Conservation (phyloP, 30 jellyfish, hydroid and myxozoan species). For the Aurelia coerulea region DNA sequence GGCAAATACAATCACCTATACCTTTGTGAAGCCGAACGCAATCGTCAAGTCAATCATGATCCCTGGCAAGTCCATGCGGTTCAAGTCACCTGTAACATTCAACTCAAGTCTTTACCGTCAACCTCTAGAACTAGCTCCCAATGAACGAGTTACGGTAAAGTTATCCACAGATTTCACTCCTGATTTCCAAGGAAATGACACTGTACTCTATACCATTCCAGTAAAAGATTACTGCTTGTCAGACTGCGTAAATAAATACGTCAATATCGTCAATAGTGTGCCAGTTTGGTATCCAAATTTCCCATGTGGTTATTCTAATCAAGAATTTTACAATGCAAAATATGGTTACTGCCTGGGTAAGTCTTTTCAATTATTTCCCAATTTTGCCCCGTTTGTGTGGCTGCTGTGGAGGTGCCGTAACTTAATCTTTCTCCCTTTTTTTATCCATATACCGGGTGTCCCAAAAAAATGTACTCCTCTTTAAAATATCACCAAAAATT, state of each 20-base stretch:
- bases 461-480: too few relatives aligned
- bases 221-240: constrained; percentile 33
- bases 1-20: too few relatives aligned
- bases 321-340: constrained; percentile 8
- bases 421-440: too few relatives aligned
- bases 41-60: too few relatives aligned
- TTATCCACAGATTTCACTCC: background rate
- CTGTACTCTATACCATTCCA: background rate
- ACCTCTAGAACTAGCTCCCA: constrained; percentile 4
- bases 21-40: too few relatives aligned
- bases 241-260: background rate
- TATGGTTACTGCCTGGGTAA: constrained; percentile 54
- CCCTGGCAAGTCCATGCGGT: too few relatives aligned
- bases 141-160: background rate
- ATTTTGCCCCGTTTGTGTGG: too few relatives aligned
- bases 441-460: too few relatives aligned
- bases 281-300: constrained; percentile 24
- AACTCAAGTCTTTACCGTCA: too few relatives aligned
- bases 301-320: constrained; percentile 11
- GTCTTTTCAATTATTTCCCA: background rate
- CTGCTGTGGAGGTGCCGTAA: too few relatives aligned
- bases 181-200: background rate
- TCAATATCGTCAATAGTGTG: background rate
- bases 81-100: too few relatives aligned
- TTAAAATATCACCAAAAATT: too few relatives aligned